Conservation (phyloP, 2,888 invertebrate species). For the Netelia fuscicornis region DNA sequence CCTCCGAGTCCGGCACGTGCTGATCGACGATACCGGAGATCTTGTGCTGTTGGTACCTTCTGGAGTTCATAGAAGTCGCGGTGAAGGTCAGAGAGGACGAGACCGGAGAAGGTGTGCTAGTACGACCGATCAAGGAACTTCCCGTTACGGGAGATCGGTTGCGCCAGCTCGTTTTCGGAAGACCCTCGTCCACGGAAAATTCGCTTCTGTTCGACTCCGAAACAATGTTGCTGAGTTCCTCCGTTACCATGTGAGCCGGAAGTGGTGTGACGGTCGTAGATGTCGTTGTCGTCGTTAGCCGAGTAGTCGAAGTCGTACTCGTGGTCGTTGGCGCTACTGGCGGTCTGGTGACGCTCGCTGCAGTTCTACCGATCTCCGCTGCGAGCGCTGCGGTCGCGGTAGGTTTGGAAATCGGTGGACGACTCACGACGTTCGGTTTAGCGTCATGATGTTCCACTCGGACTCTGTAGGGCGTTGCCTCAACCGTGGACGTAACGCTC, state of each 20-base stretch:
- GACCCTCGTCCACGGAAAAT: constrained; percentile 87
- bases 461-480: constrained; percentile 86
- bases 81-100: constrained; percentile 36
- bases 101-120: constrained; percentile 52
- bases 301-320: constrained; percentile 41
- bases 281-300: constrained; percentile 55
- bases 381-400: constrained; percentile 63
- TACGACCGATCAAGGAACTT: constrained; percentile 67
- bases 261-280: constrained; percentile 73
- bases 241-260: constrained; percentile 79
- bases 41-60: constrained; percentile 52
- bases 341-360: constrained; percentile 62
- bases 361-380: constrained; percentile 55
- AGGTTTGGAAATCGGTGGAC: constrained; percentile 67
- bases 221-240: constrained; percentile 85
- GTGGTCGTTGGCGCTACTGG: constrained; percentile 81
- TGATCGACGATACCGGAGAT: neutral
- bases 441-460: constrained; percentile 81
- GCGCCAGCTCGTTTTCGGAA: constrained; percentile 85
- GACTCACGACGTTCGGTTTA: constrained; percentile 72
- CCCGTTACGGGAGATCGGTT: constrained; percentile 76
- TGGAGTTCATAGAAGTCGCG: constrained; percentile 13
- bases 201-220: constrained; percentile 87
- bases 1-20: constrained; percentile 71
- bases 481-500: constrained; percentile 88